Evolutionary conservation across 2,797 vertebrate genomes (phyloP), one percentile per base, ranked within the genome.

Genomic region (Uromys caudimaculatus): DNA sequence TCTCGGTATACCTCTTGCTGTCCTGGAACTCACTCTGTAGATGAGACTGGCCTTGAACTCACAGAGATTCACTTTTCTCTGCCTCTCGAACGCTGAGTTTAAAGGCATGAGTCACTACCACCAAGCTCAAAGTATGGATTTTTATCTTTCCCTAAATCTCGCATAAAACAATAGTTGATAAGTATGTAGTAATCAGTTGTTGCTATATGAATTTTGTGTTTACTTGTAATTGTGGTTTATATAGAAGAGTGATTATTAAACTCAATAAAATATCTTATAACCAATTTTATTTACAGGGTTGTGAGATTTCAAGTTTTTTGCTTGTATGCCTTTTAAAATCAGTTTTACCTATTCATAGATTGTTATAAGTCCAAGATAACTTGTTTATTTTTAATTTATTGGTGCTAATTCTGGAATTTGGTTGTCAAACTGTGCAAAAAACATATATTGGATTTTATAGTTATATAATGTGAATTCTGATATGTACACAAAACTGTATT

Each of bases 401-500:
- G 6, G 13, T 89, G 88, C 29, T 84, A 92, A 96, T 93, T 96
- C 19, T 85, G 12, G 4, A 62, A 47, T n/a, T 50, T 7, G 0
- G 11, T 89, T 35, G 60, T 69, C 54, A 94, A 93, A 96, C 94
- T 69, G 29, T 90, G 71, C 29, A 10, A 89, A 91, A 64, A 89
- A 93, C 73, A 52, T 94, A 96, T 84, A 17, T 84, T 83, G 35
- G 6, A 78, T 90, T 95, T 86, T 82, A 60, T 89, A 94, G 90
- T 90, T 73, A 54, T 64, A 90, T 91, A 24, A 60, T 47, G n/a
- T 89, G 90, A 41, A 14, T 90, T 83, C 27, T 92, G 47, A 94
- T 90, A 79, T 73, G 3, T 54, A 75, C 12, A 38, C 10, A 54
- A 94, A 85, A 47, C 89, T 93, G 88, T 27, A 76, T 93, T 86